Base-by-base conservation (phyloP, 64 coral and sea anemone genomes). In the Pachyseris speciosa region DNA sequence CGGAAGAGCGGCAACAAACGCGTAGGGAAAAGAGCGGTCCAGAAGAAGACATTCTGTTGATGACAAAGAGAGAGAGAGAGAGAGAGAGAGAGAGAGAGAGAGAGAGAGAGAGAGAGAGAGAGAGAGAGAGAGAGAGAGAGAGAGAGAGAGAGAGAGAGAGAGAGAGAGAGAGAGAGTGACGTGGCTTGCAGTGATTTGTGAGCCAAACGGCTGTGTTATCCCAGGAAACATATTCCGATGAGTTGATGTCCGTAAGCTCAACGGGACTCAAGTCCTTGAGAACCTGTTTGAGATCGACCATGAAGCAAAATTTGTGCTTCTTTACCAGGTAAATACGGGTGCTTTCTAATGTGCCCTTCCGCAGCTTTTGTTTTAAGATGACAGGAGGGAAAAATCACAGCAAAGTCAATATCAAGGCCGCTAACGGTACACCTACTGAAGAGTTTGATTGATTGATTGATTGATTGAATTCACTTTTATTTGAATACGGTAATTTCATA, bases 191-290 rank as follows among this genome's bases (percentile, higher is more conserved):
- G 25, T 88, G 60, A 22, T 88, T 88, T 88, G 86, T 88, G 20
- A 88, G 53, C 86, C 71, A 88, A 44, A 88, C 75, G 11, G 86
- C 31, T 45, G 69, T 74, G 43, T 88, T 88, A 64, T 88, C 70
- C 86, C 86, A 88, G 9, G 71, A 88, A 24, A 88, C 86, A 60
- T 60, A 88, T 9, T 88, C 86, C 33, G 63, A 31, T 20, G 70
- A 88, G 1, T 28, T 41, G 2, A n/a, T 0, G 37, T 76, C 15
- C 25, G 42, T 37, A 24, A 75, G 22, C 26, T 88, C 52, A 15
- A 53, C 45, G 2, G 60, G 71, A 16, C 59, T 74, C 19, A 88
- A 25, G 0, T 75, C 24, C 7, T 59, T 57, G 12, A 88, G 37
- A 22, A 42, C 42, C 0, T 76, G 24, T n/a, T 53, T 74, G 2